Conservation (phyloP, 1,140 invertebrate species). For the Drosophila melanica region DNA sequence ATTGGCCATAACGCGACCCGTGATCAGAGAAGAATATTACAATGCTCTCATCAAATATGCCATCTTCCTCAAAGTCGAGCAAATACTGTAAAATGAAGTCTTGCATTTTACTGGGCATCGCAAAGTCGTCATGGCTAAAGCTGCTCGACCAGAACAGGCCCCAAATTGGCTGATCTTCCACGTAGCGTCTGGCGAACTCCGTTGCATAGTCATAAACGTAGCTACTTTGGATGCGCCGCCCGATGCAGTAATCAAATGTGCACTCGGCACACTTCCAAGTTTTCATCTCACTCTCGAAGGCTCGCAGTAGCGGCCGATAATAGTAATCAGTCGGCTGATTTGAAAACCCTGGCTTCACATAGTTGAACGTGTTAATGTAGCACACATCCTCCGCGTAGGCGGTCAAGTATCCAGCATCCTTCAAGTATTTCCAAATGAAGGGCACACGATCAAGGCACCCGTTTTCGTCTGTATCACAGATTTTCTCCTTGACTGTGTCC, state of each 20-base stretch:
- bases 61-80: slow-evolving; percentile 85
- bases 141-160: slow-evolving; percentile 92
- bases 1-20: slow-evolving; percentile 93
- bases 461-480: slow-evolving; percentile 85
- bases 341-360: slow-evolving; percentile 90
- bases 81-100: slow-evolving; percentile 86
- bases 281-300: slow-evolving; percentile 84
- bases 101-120: slow-evolving; percentile 88
- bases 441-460: slow-evolving; percentile 87
- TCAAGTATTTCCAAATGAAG: slow-evolving; percentile 91
- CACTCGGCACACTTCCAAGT: slow-evolving; percentile 43
- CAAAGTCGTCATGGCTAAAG: slow-evolving; percentile 89
- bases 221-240: slow-evolving; percentile 86
- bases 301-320: slow-evolving; percentile 88
- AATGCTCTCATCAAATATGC: slow-evolving; percentile 87
- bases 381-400: slow-evolving; percentile 91
- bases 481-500: slow-evolving; percentile 76
- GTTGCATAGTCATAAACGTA: slow-evolving; percentile 85
- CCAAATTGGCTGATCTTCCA: slow-evolving; percentile 85
- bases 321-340: slow-evolving; percentile 93
- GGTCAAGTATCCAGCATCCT: slow-evolving; percentile 89
- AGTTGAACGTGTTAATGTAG: slow-evolving; percentile 91
- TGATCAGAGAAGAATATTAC: slow-evolving; percentile 96
- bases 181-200: slow-evolving; percentile 85
- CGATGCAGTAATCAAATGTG: slow-evolving; percentile 84